A percentile compares a stretch with the other conserved stretches of the same genome.
Conservation (phyloP, 2,888 invertebrate species). For the Dolichomitus sp. region DNA sequence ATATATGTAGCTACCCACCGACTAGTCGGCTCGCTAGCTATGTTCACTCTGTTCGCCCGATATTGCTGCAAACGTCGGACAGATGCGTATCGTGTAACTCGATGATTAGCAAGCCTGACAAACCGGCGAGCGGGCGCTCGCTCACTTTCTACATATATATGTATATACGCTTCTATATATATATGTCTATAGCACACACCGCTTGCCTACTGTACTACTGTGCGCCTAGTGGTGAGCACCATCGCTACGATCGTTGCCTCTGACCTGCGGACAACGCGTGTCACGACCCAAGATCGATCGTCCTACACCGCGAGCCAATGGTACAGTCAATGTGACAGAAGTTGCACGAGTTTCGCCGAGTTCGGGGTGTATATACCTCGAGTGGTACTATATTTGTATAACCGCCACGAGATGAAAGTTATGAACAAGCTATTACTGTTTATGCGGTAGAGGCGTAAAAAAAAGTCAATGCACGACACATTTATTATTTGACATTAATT, state of each 20-base stretch:
- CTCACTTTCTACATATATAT: slow-evolving; percentile 24
- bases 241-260: slow-evolving; percentile 58
- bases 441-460: not conserved
- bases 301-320: slow-evolving; percentile 4
- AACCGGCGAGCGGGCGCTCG: slow-evolving; percentile 63
- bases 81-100: slow-evolving; percentile 74
- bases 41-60: slow-evolving; percentile 53
- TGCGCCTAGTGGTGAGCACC: slow-evolving; percentile 4
- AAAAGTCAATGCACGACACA: not conserved
- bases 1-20: slow-evolving; percentile 24
- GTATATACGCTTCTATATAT: not conserved
- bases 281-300: slow-evolving; percentile 66
- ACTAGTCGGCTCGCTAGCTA: slow-evolving; percentile 31
- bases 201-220: slow-evolving; percentile 15
- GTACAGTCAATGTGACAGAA: slow-evolving; percentile 4
- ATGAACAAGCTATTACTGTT: not conserved
- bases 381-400: not conserved
- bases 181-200: not conserved
- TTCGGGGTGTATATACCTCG: not conserved
- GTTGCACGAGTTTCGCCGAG: slow-evolving; percentile 15
- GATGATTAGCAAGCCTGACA: slow-evolving; percentile 75
- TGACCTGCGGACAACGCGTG: slow-evolving; percentile 68
- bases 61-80: slow-evolving; percentile 65
- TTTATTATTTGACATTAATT: not conserved
- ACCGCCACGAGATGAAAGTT: not conserved